Conservation (phyloP, 2,113 vertebrate species). For the Ovis canadensis region DNA sequence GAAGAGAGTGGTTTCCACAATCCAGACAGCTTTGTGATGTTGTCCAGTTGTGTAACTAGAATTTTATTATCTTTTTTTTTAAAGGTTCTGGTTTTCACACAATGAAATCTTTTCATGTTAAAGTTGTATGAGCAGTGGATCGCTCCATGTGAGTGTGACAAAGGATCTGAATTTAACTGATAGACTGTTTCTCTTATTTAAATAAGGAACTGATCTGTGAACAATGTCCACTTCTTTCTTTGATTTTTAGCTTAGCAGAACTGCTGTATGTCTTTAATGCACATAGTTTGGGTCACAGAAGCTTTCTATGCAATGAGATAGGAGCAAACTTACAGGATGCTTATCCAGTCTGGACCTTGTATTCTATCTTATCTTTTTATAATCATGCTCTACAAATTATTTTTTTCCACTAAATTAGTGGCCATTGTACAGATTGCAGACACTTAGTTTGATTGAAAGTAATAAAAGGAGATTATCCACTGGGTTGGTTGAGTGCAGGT, state of each 20-base stretch:
- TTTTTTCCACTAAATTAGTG: conserved; percentile 77
- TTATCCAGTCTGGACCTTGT: conserved; percentile 44
- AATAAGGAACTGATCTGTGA: conserved; percentile 67
- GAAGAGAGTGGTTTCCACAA: conserved; percentile 76
- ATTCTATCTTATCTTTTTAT: conserved; percentile 73
- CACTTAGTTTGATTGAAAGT: conserved; percentile 84
- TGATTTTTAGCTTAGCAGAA: conserved; percentile 21
- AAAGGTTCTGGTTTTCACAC: conserved; percentile 69
- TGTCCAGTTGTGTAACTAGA: conserved; percentile 78
- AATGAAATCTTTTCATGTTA: conserved; percentile 66
- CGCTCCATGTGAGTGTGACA: conserved; percentile 46
- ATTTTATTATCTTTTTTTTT: conserved; percentile 72
- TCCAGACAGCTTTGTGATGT: conserved; percentile 77
- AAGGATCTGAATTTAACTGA: conserved; percentile 46
- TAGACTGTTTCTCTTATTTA: conserved; percentile 63
- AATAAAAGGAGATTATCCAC: conserved; percentile 83
- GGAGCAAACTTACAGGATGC: conserved; percentile 55
- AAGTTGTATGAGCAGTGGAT: conserved; percentile 63
- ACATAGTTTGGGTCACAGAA: background rate
- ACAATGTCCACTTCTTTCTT: conserved; percentile 48
- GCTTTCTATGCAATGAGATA: conserved; percentile 58
- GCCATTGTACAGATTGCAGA: conserved; percentile 78
- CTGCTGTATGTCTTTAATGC: conserved; percentile 38
- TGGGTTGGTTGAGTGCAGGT: conserved; percentile 74
- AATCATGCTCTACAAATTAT: conserved; percentile 79